Percentiles rank a stretch among this genome's conserved stretches.
Conservation (phyloP, 2,113 vertebrate genomes). For the Butorides virescens region DNA sequence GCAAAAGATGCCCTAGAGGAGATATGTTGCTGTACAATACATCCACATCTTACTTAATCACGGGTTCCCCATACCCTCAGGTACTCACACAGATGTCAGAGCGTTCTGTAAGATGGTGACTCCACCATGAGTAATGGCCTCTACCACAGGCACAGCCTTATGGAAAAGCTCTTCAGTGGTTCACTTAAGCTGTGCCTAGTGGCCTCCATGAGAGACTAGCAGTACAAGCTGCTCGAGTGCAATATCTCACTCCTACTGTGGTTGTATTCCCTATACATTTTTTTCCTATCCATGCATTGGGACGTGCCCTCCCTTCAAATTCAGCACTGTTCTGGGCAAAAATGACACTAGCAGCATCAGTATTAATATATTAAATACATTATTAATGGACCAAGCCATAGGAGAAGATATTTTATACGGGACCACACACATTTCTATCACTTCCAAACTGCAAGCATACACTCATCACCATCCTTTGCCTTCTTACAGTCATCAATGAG, state of each 20-base stretch:
- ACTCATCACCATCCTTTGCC: not conserved
- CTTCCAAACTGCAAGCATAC: not conserved
- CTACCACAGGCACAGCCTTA: constrained; percentile 29
- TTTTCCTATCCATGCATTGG: not conserved
- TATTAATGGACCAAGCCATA: not conserved
- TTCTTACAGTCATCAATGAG: not conserved
- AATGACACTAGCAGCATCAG: not conserved
- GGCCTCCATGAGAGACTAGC: not conserved
- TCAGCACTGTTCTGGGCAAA: not conserved
- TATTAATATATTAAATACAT: not conserved
- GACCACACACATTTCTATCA: not conserved
- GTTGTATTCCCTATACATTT: not conserved
- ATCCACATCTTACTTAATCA: constrained; percentile 44
- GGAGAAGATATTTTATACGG: not conserved
- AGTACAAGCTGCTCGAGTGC: not conserved
- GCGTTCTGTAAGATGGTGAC: not conserved
- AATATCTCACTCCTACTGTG: not conserved
- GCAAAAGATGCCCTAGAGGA: constrained; percentile 41
- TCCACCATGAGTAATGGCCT: constrained; percentile 31
- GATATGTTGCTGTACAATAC: not conserved
- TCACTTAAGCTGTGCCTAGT: constrained; percentile 19
- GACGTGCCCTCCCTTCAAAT: not conserved
- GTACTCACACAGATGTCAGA: constrained; percentile 51
- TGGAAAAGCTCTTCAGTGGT: constrained; percentile 28
- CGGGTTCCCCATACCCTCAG: constrained; percentile 31